phyloP scores from a whole-genome alignment of 2,797 vertebrate species.

The Darevskia mixta region DNA sequence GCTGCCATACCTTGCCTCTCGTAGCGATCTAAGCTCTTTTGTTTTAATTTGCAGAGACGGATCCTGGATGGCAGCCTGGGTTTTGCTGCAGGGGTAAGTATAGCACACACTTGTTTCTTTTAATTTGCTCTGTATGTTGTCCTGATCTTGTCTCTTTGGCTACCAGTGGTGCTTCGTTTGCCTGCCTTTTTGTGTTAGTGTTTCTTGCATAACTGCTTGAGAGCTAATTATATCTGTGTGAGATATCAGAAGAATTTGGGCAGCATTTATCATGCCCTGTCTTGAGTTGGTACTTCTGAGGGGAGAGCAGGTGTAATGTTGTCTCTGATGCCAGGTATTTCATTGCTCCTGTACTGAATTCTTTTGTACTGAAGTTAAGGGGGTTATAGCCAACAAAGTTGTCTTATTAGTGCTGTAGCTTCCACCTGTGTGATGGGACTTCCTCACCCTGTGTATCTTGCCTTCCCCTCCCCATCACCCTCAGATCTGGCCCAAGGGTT shows the following conservation, averaged over 20 bases:
- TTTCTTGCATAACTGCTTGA: fast-evolving
- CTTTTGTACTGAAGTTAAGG: not conserved
- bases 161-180: fast-evolving
- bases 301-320: not conserved
- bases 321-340: not conserved
- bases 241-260: not conserved
- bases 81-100: slow-evolving; percentile 94
- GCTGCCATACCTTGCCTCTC: not conserved
- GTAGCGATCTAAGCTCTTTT: not conserved
- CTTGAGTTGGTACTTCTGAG: fast-evolving
- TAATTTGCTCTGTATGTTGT: not conserved
- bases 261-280: fast-evolving
- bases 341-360: fast-evolving
- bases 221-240: slow-evolving; percentile 9
- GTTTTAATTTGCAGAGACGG: slow-evolving; percentile 82
- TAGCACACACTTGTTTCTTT: not conserved
- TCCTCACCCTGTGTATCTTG: too few relatives aligned
- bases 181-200: fast-evolving
- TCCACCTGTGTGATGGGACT: too few relatives aligned
- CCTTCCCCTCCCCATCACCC: too few relatives aligned
- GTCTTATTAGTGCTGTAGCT: too few relatives aligned
- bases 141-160: not conserved
- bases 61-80: slow-evolving; percentile 96
- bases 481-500: too few relatives aligned
- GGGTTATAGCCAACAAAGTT: too few relatives aligned